Conservation (phyloP, 1,140 invertebrate species). For the Nixonia krombeini region DNA sequence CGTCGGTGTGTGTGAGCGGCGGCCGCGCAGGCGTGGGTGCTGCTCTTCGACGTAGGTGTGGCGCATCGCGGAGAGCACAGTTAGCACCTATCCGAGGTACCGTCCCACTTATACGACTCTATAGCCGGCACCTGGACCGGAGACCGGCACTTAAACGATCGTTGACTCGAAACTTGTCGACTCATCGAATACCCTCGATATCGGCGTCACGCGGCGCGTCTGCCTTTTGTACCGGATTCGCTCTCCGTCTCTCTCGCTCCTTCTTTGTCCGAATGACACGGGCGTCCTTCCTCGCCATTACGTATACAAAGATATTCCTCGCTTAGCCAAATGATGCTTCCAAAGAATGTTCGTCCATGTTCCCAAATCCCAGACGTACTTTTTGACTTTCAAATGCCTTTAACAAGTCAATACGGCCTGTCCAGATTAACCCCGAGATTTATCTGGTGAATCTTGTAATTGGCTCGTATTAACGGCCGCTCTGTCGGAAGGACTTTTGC, state of each 20-base stretch:
- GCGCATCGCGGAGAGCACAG: conserved; percentile 39
- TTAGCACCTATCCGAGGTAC: conserved; percentile 49
- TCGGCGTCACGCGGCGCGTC: conserved; percentile 38
- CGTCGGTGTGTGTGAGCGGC: conserved; percentile 23
- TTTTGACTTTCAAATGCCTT: conserved; percentile 4
- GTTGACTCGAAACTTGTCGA: conserved; percentile 53
- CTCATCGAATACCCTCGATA: conserved; percentile 48
- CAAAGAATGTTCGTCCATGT: no score
- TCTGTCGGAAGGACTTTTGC: no score
- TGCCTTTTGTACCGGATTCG: conserved; percentile 26
- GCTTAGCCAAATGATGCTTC: neutral
- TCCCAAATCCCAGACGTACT: neutral
- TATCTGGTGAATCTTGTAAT: no score
- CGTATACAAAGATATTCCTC: neutral
- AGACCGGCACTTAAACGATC: conserved; percentile 52
- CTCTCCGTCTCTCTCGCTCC: conserved; percentile 5
- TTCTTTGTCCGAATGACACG: neutral
- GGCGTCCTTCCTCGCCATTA: conserved; percentile 5
- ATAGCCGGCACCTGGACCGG: conserved; percentile 51
- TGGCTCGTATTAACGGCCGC: no score
- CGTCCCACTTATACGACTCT: conserved; percentile 47
- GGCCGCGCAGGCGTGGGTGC: conserved; percentile 33
- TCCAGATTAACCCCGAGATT: conserved; percentile 19
- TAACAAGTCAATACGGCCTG: conserved; percentile 12
- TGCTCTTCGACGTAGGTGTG: conserved; percentile 28